phyloP scores from a whole-genome alignment of 2,113 vertebrate genomes.

The Uropsilus gracilis region DNA sequence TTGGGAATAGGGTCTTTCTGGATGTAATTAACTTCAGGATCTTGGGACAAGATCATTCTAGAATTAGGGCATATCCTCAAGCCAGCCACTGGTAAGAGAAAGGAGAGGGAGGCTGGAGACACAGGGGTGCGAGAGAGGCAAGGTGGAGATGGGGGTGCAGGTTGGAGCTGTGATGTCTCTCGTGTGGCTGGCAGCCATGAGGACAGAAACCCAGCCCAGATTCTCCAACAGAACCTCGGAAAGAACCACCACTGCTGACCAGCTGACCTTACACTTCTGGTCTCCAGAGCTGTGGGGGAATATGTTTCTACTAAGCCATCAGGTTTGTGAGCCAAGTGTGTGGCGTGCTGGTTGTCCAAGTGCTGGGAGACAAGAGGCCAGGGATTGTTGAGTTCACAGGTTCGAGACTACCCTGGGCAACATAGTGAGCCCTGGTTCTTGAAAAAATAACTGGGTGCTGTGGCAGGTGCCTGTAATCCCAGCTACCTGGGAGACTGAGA shows the following conservation, averaged over 20 bases:
- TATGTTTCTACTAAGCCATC: neutral
- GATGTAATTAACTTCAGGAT: neutral
- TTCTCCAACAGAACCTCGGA: neutral
- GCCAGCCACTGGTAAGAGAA: neutral
- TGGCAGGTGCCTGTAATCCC: too few species aligned
- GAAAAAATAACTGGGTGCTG: too few species aligned
- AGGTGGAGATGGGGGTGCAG: neutral
- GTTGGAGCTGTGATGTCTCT: neutral
- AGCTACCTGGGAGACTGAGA: too few species aligned
- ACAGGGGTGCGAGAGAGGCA: neutral
- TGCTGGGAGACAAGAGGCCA: too few species aligned
- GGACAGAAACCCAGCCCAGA: neutral
- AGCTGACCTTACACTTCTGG: neutral
- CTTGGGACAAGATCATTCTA: neutral
- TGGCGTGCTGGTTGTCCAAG: too few species aligned
- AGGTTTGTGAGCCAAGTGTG: too few species aligned
- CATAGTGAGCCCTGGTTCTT: too few species aligned
- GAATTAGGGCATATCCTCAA: neutral
- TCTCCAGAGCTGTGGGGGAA: neutral
- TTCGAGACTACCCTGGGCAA: too few species aligned
- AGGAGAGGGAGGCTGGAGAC: neutral
- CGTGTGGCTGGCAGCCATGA: neutral
- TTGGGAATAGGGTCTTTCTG: neutral
- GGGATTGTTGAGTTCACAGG: too few species aligned
- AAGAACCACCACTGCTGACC: neutral